Conservation (phyloP, 2,113 vertebrate genomes). For the Acanthochromis polyacanthus region DNA sequence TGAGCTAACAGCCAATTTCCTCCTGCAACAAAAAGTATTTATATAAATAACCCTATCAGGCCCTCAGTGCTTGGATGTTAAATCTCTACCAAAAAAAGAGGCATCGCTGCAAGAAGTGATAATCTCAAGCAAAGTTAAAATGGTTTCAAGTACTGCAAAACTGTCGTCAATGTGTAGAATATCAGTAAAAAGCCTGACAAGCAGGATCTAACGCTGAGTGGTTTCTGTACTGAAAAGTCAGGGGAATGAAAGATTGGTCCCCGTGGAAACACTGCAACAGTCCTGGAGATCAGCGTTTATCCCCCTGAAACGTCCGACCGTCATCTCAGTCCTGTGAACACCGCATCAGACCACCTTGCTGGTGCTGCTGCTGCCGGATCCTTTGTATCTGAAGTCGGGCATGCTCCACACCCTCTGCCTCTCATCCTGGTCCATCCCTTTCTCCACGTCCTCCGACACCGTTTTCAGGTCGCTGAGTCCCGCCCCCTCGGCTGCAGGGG, state of each 20-base stretch:
- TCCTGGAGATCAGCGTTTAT: neutral
- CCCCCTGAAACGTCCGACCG: neutral
- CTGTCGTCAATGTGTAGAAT: neutral
- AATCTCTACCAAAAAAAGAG: constrained; percentile 24
- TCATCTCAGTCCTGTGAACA: neutral
- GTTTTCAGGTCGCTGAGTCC: constrained; percentile 88
- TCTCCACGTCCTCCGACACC: constrained; percentile 95
- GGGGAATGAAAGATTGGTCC: no score
- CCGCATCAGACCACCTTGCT: constrained; percentile 62
- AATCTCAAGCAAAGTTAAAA: constrained; percentile 29
- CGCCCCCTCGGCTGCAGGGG: constrained; percentile 52
- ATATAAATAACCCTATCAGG: constrained; percentile 3
- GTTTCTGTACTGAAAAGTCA: constrained; percentile 14
- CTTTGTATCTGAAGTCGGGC: constrained; percentile 92
- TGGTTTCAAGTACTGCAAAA: constrained; percentile 14
- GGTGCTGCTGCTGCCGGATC: constrained; percentile 57
- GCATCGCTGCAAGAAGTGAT: constrained; percentile 22
- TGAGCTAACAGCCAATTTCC: neutral
- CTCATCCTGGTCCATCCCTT: constrained; percentile 68
- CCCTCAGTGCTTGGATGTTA: constrained; percentile 2
- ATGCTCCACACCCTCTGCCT: constrained; percentile 92
- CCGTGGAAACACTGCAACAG: neutral
- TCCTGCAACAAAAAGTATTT: constrained; percentile 5
- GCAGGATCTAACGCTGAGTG: constrained; percentile 29
- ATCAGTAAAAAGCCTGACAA: constrained; percentile 11